Evolutionary conservation across 2,888 invertebrate genomes (phyloP).

Genomic region (Rugalucina vietnamica): DNA sequence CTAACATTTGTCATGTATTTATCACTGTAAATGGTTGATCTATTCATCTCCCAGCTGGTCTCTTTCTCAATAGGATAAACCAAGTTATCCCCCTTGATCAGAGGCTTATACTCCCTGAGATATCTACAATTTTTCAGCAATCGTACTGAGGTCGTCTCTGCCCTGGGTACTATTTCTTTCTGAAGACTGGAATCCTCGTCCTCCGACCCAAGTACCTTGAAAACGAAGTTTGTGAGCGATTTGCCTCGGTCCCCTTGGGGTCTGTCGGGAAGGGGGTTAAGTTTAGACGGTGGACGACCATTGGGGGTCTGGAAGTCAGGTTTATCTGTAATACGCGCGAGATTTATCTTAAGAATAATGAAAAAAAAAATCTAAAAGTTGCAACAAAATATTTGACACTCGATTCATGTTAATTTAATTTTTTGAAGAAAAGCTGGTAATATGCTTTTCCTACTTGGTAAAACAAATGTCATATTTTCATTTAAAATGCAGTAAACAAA

Average conservation of each 20-base stretch:
- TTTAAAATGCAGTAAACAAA: too few species aligned
- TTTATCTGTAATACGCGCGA: too few species aligned
- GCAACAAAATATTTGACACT: too few species aligned
- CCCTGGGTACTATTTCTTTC: slow-evolving; percentile 51
- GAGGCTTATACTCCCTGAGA: slow-evolving; percentile 51
- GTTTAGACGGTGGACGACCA: slow-evolving; percentile 38
- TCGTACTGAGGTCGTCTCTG: slow-evolving; percentile 39
- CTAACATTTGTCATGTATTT: slow-evolving; percentile 37
- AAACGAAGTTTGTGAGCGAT: neutral
- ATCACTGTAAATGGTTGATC: slow-evolving; percentile 13
- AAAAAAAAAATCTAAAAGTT: too few species aligned
- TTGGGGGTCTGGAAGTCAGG: slow-evolving; percentile 28
- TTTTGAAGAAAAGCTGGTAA: too few species aligned
- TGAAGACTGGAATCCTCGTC: neutral
- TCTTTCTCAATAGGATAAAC: slow-evolving; percentile 25
- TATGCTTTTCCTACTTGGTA: too few species aligned
- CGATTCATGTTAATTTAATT: too few species aligned
- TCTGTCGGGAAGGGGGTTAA: slow-evolving; percentile 32
- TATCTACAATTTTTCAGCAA: slow-evolving; percentile 55
- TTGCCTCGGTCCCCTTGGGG: neutral
- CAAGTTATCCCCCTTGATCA: slow-evolving; percentile 26
- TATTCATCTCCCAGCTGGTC: slow-evolving; percentile 51
- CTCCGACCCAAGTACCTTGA: neutral
- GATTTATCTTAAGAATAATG: too few species aligned
- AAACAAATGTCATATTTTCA: too few species aligned